Percentiles rank a stretch among this genome's conserved stretches.
Conservation (phyloP, 2,888 invertebrate species). For the Dasysyrphus tricinctus region DNA sequence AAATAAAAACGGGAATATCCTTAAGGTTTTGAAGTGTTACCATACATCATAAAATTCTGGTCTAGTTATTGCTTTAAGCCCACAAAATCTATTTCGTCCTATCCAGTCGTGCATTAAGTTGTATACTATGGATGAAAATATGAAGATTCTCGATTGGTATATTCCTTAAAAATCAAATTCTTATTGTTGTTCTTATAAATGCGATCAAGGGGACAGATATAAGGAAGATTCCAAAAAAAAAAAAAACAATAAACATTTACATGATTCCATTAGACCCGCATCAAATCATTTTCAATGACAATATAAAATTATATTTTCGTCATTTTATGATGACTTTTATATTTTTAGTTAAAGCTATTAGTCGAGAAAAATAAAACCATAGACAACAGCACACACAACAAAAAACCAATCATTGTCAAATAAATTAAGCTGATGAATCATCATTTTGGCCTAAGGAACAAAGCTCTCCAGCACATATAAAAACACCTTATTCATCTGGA, state of each 20-base stretch:
- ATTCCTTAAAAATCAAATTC: too few relatives aligned
- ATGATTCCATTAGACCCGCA: not conserved
- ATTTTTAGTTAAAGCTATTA: not conserved
- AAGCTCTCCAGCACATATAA: not conserved
- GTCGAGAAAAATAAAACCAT: not conserved
- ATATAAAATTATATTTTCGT: not conserved
- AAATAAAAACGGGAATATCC: too few relatives aligned
- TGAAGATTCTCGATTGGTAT: too few relatives aligned
- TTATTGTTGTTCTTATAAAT: too few relatives aligned
- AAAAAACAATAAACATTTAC: not conserved
- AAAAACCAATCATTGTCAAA: slow-evolving; percentile 21
- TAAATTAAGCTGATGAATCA: slow-evolving; percentile 23
- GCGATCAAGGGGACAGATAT: too few relatives aligned
- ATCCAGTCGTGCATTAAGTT: too few relatives aligned
- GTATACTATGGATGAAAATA: too few relatives aligned
- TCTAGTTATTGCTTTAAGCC: too few relatives aligned
- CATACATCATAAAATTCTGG: too few relatives aligned
- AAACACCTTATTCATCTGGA: slow-evolving; percentile 25
- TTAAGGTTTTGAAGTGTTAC: too few relatives aligned
- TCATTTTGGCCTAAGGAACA: not conserved
- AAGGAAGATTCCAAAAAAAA: not conserved
- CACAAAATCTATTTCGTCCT: too few relatives aligned
- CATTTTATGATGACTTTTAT: slow-evolving; percentile 3
- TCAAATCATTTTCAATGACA: slow-evolving; percentile 13
- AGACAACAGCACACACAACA: not conserved